Conservation (phyloP, 2,113 vertebrate genomes). For the Passer domesticus region DNA sequence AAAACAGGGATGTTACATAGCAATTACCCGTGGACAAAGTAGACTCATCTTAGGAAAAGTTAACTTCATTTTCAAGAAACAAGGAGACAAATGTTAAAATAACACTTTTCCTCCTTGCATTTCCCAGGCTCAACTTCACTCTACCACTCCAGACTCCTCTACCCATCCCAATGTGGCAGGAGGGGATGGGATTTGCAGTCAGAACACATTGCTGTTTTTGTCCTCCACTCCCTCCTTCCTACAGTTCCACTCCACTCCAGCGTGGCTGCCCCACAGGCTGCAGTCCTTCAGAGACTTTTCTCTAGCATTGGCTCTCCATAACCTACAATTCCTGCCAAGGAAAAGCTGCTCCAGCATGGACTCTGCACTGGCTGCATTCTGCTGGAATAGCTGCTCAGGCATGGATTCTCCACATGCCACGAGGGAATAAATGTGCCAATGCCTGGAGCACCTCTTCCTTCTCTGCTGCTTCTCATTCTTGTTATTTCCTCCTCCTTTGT, state of each 20-base stretch:
- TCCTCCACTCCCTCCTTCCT: not conserved
- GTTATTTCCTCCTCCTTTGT: not conserved
- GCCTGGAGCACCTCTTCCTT: not conserved
- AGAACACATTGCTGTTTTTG: rapidly evolving
- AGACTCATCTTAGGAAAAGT: not conserved
- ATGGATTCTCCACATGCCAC: not conserved
- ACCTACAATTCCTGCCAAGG: not conserved
- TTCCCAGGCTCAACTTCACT: not conserved
- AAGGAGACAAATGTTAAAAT: not conserved
- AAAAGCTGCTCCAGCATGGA: not conserved
- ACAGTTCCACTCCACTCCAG: not conserved
- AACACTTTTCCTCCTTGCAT: not conserved
- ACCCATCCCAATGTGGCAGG: rapidly evolving
- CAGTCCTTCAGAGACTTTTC: not conserved
- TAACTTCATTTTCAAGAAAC: not conserved
- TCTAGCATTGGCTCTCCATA: no score
- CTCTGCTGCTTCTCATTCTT: not conserved
- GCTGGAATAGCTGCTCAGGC: not conserved
- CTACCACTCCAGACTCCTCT: not conserved
- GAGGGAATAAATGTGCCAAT: not conserved
- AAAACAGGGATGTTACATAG: not conserved
- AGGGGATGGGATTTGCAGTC: not conserved
- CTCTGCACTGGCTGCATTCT: not conserved
- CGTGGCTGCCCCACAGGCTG: not conserved
- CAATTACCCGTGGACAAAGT: not conserved